phyloP scores from a whole-genome alignment of 2,888 invertebrate species.

The Tetranychus piercei region DNA sequence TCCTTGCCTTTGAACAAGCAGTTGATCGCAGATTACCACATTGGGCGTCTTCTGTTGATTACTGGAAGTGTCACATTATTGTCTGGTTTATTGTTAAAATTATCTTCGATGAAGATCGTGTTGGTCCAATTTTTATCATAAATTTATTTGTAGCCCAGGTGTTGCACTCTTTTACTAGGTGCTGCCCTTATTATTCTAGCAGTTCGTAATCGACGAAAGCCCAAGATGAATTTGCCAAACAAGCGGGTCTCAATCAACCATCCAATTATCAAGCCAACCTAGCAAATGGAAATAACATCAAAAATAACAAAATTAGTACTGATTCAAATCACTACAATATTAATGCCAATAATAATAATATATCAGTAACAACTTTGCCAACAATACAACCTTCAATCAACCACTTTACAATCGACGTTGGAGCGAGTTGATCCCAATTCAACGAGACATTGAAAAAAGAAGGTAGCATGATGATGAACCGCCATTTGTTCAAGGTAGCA shows the following conservation, averaged over 20 bases:
- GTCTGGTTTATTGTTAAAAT: conserved; percentile 6
- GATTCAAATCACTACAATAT: too few species aligned
- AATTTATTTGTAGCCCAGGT: not conserved
- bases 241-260: not conserved
- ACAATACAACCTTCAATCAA: not conserved
- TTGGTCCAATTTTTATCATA: not conserved
- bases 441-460: not conserved
- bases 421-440: not conserved
- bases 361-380: not conserved
- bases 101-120: not conserved
- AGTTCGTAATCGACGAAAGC: not conserved
- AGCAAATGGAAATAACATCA: not conserved
- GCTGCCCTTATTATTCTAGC: not conserved
- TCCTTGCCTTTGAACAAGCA: not conserved
- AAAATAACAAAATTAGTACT: not conserved
- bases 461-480: not conserved
- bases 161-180: not conserved
- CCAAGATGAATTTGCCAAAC: not conserved
- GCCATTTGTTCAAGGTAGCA: not conserved
- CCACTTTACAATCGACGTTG: not conserved
- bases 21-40: not conserved
- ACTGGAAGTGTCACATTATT: not conserved
- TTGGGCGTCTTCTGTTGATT: not conserved
- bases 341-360: not conserved
- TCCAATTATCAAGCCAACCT: not conserved